Conservation (phyloP, 2,888 invertebrate species). For the Caenorhabditis sp. region DNA sequence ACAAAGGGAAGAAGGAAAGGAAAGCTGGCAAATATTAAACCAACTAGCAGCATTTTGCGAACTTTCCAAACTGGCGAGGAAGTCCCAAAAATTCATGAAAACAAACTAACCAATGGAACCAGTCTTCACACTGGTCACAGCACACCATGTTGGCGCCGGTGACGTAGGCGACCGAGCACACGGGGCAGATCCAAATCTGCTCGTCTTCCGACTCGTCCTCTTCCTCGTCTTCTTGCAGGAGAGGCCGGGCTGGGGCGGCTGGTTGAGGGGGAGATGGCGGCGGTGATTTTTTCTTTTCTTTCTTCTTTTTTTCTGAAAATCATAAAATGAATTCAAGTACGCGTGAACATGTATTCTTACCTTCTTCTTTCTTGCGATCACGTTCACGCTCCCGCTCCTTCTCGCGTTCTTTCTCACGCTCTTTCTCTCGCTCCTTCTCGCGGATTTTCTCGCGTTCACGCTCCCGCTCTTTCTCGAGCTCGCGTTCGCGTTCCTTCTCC, state of each 20-base stretch:
- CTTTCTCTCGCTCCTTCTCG: slow-evolving; percentile 24
- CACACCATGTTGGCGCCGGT: slow-evolving; percentile 76
- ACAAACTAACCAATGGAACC: slow-evolving; percentile 76
- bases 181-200: slow-evolving; percentile 77
- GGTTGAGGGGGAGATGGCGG: neutral
- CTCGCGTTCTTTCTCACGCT: slow-evolving; percentile 52
- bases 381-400: slow-evolving; percentile 35
- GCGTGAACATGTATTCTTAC: neutral
- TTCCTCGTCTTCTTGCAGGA: slow-evolving; percentile 8
- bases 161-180: slow-evolving; percentile 76
- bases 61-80: no score
- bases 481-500: slow-evolving; percentile 39
- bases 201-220: slow-evolving; percentile 37
- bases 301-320: slow-evolving; percentile 23
- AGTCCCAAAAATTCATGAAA: no score
- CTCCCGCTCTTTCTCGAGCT: slow-evolving; percentile 43
- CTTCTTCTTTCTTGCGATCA: slow-evolving; percentile 19
- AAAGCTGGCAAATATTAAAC: no score
- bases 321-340: neutral
- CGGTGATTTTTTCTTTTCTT: slow-evolving; percentile 13
- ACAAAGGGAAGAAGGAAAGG: no score
- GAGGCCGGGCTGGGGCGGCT: slow-evolving; percentile 6
- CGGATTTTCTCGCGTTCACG: slow-evolving; percentile 24
- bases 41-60: no score
- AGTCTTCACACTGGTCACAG: slow-evolving; percentile 75